These are phyloP conservation scores for Crotalus tigris DNA, from an alignment of 2,113 vertebrate species.

Conservation along the genomic window DNA sequence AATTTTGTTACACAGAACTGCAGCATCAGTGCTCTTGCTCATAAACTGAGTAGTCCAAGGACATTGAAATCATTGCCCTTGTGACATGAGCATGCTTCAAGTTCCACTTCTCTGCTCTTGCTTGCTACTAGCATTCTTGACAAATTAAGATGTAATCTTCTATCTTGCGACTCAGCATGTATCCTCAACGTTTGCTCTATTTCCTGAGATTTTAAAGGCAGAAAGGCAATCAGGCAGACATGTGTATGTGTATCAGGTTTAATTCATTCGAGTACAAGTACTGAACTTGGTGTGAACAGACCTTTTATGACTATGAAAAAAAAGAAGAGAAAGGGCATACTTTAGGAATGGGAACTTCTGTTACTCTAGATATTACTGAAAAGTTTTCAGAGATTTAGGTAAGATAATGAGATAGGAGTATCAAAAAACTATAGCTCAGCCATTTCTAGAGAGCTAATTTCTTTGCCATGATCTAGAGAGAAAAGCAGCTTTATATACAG, in stretches of 20 bases:
- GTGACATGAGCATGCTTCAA: neutral
- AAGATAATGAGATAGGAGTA: neutral
- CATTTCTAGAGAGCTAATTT: neutral
- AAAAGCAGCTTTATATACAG: neutral
- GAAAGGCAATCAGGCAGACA: neutral
- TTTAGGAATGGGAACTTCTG: neutral
- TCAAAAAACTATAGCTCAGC: neutral
- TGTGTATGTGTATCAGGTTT: neutral
- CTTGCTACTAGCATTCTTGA: conserved; percentile 18
- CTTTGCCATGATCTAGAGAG: neutral
- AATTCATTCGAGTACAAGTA: neutral
- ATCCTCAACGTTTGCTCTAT: neutral
- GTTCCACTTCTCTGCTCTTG: neutral
- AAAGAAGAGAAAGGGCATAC: neutral
- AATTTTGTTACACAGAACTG: neutral
- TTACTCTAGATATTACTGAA: neutral
- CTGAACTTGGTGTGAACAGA: neutral
- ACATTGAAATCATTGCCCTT: neutral
- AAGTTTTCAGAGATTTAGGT: neutral
- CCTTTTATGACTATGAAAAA: neutral
- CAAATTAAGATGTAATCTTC: conserved; percentile 27
- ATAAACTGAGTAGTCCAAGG: accelerated
- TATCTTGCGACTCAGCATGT: neutral
- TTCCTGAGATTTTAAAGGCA: neutral
- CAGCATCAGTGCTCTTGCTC: neutral